Evolutionary conservation across 2,113 vertebrate species (phyloP).

Genomic region (Zosterops lateralis): DNA sequence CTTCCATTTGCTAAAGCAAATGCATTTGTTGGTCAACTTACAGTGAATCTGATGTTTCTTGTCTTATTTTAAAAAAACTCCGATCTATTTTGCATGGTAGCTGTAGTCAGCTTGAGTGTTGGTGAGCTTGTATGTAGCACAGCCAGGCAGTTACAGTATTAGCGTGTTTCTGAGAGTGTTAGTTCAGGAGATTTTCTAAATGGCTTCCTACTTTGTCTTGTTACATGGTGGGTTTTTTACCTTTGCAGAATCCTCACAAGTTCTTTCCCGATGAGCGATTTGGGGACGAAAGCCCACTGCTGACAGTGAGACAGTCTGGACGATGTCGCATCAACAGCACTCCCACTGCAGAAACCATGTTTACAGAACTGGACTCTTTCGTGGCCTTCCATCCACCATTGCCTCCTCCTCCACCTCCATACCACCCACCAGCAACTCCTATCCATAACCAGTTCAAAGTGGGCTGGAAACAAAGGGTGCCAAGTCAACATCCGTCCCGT

Average conservation of each 20-base stretch:
- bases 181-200: neutral
- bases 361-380: constrained; percentile 93
- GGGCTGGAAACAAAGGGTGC: constrained; percentile 89
- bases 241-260: constrained; percentile 92
- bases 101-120: neutral
- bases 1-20: neutral
- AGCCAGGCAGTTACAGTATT: neutral
- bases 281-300: constrained; percentile 94
- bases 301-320: constrained; percentile 88
- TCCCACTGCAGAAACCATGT: constrained; percentile 91
- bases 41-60: neutral
- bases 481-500: constrained; percentile 89
- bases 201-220: neutral
- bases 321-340: constrained; percentile 93
- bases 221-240: neutral
- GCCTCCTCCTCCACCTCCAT: constrained; percentile 93
- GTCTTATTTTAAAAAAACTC: neutral
- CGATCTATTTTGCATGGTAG: neutral
- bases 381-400: constrained; percentile 92
- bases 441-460: constrained; percentile 88
- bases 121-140: neutral
- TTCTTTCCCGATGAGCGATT: constrained; percentile 98
- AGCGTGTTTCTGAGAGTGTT: neutral
- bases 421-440: constrained; percentile 89
- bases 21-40: neutral